Base-by-base conservation (phyloP, 2,113 vertebrate genomes). In the Piprites chloris region DNA sequence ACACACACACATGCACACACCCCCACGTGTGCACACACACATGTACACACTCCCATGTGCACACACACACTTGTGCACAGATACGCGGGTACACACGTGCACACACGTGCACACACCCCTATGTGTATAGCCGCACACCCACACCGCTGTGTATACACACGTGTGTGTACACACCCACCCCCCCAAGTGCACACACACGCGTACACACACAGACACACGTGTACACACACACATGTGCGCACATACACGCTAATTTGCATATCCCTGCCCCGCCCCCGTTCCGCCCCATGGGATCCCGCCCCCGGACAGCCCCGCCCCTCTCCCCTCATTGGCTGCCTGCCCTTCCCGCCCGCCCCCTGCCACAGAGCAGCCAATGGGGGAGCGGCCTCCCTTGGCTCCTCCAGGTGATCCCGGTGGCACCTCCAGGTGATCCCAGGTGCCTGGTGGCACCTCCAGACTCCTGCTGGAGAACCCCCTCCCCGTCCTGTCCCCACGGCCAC, bases 31-130 rank as follows among this genome's bases (percentile, higher is more conserved):
- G 24, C 16, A 27, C 24, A 19, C 7, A 20, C 58, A 24, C 7
- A 22, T 10, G 7, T 24, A 21, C 24, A 3, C 2, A 17, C 5
- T 18, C 5, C 8, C 22, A 1, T 1, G 32, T 50, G 3, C 19
- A 15, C 12, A 9, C 28, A 28, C 35, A 27, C 35, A 8, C 35
- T 2, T 30, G 33, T n/a, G 21, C 33, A 8, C 33, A 15, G n/a
- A n/a, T n/a, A n/a, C n/a, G n/a, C n/a, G n/a, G n/a, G n/a, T 5
- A 16, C 55, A 7, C 14, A 24, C 11, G 7, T 21, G 30, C 15
- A 20, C 53, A 56, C 19, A 33, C 19, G 20, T 21, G 9, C 58
- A 39, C 35, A 26, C 35, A 23, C 33, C 9, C 33, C 7, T 23
- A 19, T 47, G 47, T 24, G 49, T 24, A 24, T 23, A 49, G 22